Conservation (phyloP, 2,797 vertebrate genomes). For the Chloroceryle amazona region DNA sequence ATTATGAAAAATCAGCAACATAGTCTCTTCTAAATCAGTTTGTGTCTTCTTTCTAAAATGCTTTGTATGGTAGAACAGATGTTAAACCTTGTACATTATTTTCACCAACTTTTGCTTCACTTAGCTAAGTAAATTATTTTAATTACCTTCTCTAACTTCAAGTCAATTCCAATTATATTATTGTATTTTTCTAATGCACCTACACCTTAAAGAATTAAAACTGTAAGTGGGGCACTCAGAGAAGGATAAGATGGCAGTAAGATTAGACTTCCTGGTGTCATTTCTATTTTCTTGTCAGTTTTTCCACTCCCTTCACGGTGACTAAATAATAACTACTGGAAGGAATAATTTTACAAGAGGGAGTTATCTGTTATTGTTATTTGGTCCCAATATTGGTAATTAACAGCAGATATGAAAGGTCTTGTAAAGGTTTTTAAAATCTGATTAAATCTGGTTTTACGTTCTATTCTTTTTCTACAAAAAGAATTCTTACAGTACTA, state of each 20-base stretch:
- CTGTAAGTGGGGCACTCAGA: background rate
- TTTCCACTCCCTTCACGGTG: background rate
- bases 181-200: no score
- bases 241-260: constrained; percentile 6
- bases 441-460: background rate
- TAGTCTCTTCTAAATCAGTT: background rate
- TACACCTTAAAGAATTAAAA: background rate
- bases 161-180: background rate
- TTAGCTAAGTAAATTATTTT: constrained; percentile 10
- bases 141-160: constrained; percentile 38
- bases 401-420: constrained; percentile 38
- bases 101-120: background rate
- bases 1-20: background rate
- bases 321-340: constrained; percentile 22
- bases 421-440: constrained; percentile 13
- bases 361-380: constrained; percentile 33
- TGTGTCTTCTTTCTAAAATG: constrained; percentile 15
- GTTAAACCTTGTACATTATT: background rate
- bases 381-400: constrained; percentile 54
- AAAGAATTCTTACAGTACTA: background rate
- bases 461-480: background rate
- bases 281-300: background rate
- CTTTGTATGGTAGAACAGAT: background rate
- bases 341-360: constrained; percentile 20
- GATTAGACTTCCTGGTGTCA: background rate